Evolutionary conservation across 2,797 vertebrate species (phyloP), one percentile per base, ranked within the genome.

Genomic region (Acrossocheilus wenchowensis): DNA sequence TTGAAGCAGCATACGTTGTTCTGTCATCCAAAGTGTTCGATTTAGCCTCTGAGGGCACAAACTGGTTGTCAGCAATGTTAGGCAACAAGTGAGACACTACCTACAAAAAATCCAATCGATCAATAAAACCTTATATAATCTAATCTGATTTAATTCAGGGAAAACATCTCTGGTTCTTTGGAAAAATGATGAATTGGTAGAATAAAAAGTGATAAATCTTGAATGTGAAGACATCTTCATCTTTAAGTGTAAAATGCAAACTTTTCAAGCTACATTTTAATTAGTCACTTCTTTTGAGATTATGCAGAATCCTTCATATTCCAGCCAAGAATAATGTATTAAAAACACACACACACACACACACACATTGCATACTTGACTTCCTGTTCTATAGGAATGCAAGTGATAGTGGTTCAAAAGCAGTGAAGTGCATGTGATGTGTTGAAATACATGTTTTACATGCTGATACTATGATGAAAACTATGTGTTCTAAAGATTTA

Each of bases 21-120:
- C 36, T 79, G 41, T 84, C 60, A 84, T 84, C 34, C 9, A 78
- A 79, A 72, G 62, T 60, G 64, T 71, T 71, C 19, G n/a, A 69
- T 78, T 85, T 11, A 4, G 45, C 21, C 73, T 78, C 45, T 52
- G 62, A 78, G 64, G 75, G 11, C 83, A 54, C 62, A 78, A 43
- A 57, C 74, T 1, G n/a, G 23, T 50, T 43, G 48, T 71, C 83
- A 78, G 62, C 74, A 69, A 23, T 78, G 74, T 41, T 26, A 68
- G 74, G 36, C 62, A 78, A 78, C 62, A 78, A 78, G 62, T 54
- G 71, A 64, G 54, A 60, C 71, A 74, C 43, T 45, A 75, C 71
- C 57, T 50, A n/a, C 71, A 34, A 48, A 14, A 64, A 77, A 41
- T 3, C 74, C 62, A 85, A 41, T 57, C 11, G 39, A 71, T 79